Evolutionary conservation across 2,797 vertebrate species (phyloP).

Genomic region (Hyperoplus lanceolatus): DNA sequence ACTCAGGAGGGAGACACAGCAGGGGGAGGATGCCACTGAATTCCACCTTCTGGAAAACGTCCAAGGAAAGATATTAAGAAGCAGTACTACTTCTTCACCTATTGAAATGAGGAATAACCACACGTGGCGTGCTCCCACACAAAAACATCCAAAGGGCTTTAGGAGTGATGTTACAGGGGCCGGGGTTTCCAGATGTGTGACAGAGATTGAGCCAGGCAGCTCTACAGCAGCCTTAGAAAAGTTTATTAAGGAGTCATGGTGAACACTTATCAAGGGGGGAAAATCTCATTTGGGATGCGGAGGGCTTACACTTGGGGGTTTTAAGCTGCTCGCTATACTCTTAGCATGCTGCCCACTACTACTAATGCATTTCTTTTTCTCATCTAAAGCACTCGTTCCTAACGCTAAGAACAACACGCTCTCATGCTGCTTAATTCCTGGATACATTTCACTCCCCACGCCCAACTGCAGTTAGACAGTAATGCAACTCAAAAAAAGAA

Average conservation of each 20-base stretch:
- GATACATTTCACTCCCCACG: not conserved
- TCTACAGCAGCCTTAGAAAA: slow-evolving; percentile 17
- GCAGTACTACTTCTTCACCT: slow-evolving; percentile 47
- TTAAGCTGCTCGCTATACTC: slow-evolving; percentile 37
- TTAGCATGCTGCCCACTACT: not conserved
- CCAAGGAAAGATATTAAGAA: slow-evolving; percentile 56
- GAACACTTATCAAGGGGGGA: slow-evolving; percentile 31
- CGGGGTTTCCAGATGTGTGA: slow-evolving; percentile 19
- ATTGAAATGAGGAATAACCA: slow-evolving; percentile 35
- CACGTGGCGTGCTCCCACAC: slow-evolving; percentile 20
- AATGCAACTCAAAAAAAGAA: not conserved
- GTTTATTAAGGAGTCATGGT: slow-evolving; percentile 37
- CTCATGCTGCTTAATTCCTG: not conserved
- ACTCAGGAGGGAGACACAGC: slow-evolving; percentile 42
- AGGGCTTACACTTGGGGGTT: slow-evolving; percentile 33
- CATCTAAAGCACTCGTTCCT: slow-evolving; percentile 18
- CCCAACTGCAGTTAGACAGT: not conserved
- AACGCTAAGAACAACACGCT: not conserved
- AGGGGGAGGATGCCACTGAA: slow-evolving; percentile 61
- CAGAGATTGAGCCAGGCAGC: slow-evolving; percentile 31
- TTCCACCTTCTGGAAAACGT: slow-evolving; percentile 66
- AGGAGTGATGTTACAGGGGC: slow-evolving; percentile 15
- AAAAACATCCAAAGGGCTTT: not conserved
- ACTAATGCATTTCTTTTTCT: slow-evolving; percentile 10
- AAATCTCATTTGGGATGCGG: slow-evolving; percentile 54